Conservation (phyloP, 2,113 vertebrate genomes). For the Zootoca vivipara region DNA sequence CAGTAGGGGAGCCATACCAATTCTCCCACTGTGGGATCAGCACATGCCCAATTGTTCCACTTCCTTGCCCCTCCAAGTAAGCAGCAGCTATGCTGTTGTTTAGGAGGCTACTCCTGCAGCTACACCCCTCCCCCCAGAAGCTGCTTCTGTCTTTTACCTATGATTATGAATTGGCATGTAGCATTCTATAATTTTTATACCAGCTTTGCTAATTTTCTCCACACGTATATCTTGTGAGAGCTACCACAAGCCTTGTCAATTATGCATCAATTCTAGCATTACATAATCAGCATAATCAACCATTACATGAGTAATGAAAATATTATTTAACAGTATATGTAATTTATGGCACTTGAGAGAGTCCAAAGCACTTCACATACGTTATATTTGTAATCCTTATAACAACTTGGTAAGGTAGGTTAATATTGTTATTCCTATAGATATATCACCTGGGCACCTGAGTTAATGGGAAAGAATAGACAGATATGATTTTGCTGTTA, state of each 20-base stretch:
- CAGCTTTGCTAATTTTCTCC: not conserved
- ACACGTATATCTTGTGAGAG: not conserved
- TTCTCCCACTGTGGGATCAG: no score
- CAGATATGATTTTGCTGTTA: not conserved
- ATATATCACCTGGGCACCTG: not conserved
- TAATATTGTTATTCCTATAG: not conserved
- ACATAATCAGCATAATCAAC: not conserved
- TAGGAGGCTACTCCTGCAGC: no score
- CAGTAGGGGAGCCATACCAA: no score
- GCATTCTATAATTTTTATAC: not conserved
- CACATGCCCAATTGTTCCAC: no score
- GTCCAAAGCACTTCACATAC: not conserved
- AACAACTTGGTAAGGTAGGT: not conserved
- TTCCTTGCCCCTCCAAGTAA: no score
- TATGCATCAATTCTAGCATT: not conserved
- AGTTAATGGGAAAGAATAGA: not conserved
- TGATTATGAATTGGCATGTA: not conserved
- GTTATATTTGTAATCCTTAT: not conserved
- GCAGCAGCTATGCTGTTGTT: no score
- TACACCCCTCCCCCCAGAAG: no score
- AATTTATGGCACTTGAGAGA: not conserved
- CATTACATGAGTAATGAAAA: not conserved
- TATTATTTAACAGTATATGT: not conserved
- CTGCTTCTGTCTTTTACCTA: no score
- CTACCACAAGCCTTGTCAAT: not conserved